Evolutionary conservation across 2,113 vertebrate genomes (phyloP), one percentile per base, ranked within the genome.

Genomic region (mouse (Mus musculus)): DNA sequence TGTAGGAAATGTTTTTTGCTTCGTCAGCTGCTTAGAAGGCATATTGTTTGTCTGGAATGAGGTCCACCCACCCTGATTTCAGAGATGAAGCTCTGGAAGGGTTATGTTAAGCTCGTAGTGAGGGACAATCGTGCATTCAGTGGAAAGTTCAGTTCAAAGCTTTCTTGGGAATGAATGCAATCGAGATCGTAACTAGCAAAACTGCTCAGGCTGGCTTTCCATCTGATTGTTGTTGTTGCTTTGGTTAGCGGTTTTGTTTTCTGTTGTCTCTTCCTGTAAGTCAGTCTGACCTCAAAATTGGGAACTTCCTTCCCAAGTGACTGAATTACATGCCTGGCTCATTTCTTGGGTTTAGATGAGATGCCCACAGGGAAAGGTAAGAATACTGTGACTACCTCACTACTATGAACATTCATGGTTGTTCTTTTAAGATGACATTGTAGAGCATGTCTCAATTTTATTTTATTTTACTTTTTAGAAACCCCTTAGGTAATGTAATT

Each of bases 1-100:
- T 94, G 84, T n/a, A 4, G 26, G 94, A 84, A 94, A 89, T 90
- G 82, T 92, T 39, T 84, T 97, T 89, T 92, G 97, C 89, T 88
- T 1, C 52, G 69, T 97, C 95, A 67, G 71, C 72, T 63, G n/a
- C 52, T 90, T 85, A 96, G 95, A 97, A 95, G 91, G 95, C 96
- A 94, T 94, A 97, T 97, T 98, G 95, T 98, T 97, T 76, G 59
- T 2, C 81, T 97, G 96, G 95, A 97, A 97, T 97, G 96, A 95
- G 86, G 52, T 36, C 93, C 63, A 42, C 97, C 97, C 96, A 98
- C 97, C 67, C 84, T 46, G 67, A 96, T 52, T 93, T 95, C 95
- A 33, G 77, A 95, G 76, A 94, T 85, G 92, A 91, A 91, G n/a
- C 89, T 95, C 96, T 90, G 72, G 42, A 87, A 33, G 85, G 89